Evolutionary conservation across 2,113 vertebrate species (phyloP), one percentile per base, ranked within the genome.

Genomic region (Tragelaphus scriptus): DNA sequence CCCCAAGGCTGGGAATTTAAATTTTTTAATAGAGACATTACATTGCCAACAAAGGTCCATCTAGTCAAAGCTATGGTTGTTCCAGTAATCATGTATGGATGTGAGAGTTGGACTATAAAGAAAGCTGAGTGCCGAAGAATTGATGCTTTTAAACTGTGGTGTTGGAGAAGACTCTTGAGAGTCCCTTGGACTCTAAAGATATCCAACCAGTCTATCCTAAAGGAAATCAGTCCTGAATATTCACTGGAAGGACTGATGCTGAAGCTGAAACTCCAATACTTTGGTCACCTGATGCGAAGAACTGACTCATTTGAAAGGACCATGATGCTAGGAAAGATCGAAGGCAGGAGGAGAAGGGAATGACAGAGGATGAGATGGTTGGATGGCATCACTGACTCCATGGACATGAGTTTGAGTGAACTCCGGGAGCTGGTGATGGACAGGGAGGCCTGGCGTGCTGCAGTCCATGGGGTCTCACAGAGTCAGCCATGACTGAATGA

Each of bases 1-100:
- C 90, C 77, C 88, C 0, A 49, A 7, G 90, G 95, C 98, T 80
- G 94, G 95, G 94, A 97, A 97, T 0, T 12, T 16, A 36, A 75
- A 56, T 91, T 80, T 32, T 95, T 75, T 88, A 85, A 77, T 28
- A 82, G 68, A 40, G 68, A 71, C 68, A 71, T 71, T 40, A 12
- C n/a, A 40, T 71, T 71, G 68, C 19, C 19, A 71, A 6, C n/a
- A 71, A 71, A 71, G 9, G n/a, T 71, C 68, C 19, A 3, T 71
- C 68, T 71, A 71, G 68, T 71, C 68, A 71, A 71, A 23, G 68
- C 68, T 71, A 71, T 23, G n/a, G 68, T 40, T 71, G 23, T 40
- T 12, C 19, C 68, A 36, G 2, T 71, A 40, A 71, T 36, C n/a
- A 23, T 40, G 11, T 23, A 71, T 40, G 68, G n/a, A 21, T 71